Evolutionary conservation across 2,113 vertebrate genomes (phyloP).

Genomic region (Prunella fulvescens): DNA sequence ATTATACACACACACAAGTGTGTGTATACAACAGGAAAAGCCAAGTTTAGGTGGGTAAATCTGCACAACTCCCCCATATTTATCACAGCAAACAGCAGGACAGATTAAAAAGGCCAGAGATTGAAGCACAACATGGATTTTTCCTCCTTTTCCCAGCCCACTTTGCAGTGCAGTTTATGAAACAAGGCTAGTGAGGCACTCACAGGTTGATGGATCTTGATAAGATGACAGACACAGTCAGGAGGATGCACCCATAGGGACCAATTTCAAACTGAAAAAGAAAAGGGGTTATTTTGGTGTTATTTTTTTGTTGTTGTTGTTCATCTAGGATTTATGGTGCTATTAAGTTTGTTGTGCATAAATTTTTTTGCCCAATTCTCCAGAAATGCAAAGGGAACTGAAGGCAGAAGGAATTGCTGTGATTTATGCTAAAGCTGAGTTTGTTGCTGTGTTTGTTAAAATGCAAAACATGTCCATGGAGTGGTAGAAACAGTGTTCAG

Average conservation of each 20-base stretch:
- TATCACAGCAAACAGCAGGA: not conserved
- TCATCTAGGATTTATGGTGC: not conserved
- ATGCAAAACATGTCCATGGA: accelerated
- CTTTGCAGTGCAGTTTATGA: not conserved
- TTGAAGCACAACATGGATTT: not conserved
- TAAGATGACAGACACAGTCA: conserved; percentile 87
- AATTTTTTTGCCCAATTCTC: not conserved
- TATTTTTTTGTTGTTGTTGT: not conserved
- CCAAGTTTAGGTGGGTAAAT: not conserved
- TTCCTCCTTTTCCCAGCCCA: not conserved
- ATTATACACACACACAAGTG: accelerated
- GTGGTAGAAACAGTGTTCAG: not conserved
- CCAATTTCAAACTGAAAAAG: conserved; percentile 85
- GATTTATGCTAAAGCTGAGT: not conserved
- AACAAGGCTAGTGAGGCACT: conserved; percentile 36
- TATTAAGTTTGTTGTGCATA: not conserved
- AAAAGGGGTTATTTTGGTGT: not conserved
- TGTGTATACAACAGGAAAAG: not conserved
- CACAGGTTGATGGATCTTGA: conserved; percentile 86
- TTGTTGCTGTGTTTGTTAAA: not conserved
- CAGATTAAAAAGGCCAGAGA: not conserved
- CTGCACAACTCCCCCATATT: not conserved
- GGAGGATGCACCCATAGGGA: conserved; percentile 83
- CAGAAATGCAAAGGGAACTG: not conserved
- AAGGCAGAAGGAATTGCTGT: not conserved